A percentile compares a stretch with the other conserved stretches of the same genome.
phyloP scores from a whole-genome alignment of 2,113 vertebrate species.

The Brachypteracias leptosomus region DNA sequence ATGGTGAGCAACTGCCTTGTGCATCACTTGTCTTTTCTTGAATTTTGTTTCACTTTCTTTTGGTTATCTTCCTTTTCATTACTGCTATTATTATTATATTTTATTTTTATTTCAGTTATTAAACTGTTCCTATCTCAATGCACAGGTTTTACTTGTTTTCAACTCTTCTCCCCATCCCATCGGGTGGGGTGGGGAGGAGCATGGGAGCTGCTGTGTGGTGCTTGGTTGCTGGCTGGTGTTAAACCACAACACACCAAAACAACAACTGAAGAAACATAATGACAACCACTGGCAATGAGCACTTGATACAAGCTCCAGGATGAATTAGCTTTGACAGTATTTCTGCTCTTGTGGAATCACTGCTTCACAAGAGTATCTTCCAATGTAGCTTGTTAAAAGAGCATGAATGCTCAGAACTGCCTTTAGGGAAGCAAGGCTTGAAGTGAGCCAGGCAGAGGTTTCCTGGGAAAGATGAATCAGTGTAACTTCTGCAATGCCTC shows the following conservation, averaged over 20 bases:
- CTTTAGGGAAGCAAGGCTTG: not conserved
- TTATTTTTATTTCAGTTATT: not conserved
- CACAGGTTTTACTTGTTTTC: not conserved
- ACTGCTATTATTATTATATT: not conserved
- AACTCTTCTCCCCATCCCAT: not conserved
- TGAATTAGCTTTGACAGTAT: conserved; percentile 35
- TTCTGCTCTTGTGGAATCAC: not conserved
- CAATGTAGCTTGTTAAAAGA: not conserved
- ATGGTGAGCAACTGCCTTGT: not conserved
- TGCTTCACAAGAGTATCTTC: not conserved
- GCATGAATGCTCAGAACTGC: not conserved
- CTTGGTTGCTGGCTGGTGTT: not conserved
- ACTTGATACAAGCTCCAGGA: conserved; percentile 19
- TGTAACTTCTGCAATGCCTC: not conserved
- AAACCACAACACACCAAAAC: not conserved
- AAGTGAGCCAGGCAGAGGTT: not conserved
- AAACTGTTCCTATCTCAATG: not conserved
- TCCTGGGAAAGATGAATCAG: not conserved
- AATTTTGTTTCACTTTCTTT: not conserved
- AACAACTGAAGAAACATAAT: conserved; percentile 9
- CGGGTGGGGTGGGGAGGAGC: not conserved
- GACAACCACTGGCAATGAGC: conserved; percentile 37
- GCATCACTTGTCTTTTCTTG: too few relatives aligned
- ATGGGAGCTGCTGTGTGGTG: not conserved
- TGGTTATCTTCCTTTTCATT: not conserved